These are phyloP conservation scores for Drosophila baimaii DNA, from an alignment of 1,140 invertebrate genomes.

Conservation along the genomic window DNA sequence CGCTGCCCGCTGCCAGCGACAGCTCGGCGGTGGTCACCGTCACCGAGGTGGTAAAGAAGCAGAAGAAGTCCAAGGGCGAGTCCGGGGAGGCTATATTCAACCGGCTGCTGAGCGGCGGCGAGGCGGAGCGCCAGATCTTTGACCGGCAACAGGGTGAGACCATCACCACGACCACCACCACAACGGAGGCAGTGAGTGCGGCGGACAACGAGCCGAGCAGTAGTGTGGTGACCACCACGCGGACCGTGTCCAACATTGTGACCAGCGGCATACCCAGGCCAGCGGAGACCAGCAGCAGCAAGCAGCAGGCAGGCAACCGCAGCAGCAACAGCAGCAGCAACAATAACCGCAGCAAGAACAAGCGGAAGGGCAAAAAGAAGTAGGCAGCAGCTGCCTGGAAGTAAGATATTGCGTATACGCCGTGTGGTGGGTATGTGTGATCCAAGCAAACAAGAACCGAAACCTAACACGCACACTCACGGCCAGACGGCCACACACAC, in stretches of 20 bases:
- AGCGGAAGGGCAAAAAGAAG: conserved; percentile 76
- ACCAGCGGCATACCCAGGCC: conserved; percentile 77
- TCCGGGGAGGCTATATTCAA: conserved; percentile 77
- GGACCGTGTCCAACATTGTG: conserved; percentile 77
- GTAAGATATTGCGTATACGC: conserved; percentile 60
- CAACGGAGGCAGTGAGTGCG: conserved; percentile 61
- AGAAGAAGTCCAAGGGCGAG: conserved; percentile 40
- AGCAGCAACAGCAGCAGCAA: conserved; percentile 19
- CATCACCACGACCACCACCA: conserved; percentile 78
- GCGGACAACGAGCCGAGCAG: conserved; percentile 60
- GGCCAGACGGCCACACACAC: conserved; percentile 36
- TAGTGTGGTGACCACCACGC: conserved; percentile 75
- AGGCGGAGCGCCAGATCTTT: conserved; percentile 67
- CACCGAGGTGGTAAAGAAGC: conserved; percentile 68
- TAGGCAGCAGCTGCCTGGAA: conserved; percentile 34
- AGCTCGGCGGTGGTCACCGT: conserved; percentile 63
- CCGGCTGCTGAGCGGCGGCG: conserved; percentile 65
- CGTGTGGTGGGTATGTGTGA: conserved; percentile 67
- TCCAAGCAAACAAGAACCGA: conserved; percentile 12
- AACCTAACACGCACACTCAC: conserved; percentile 24
- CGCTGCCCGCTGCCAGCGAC: conserved; percentile 56
- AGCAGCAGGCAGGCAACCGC: conserved; percentile 16
- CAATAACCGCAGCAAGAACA: conserved; percentile 70
- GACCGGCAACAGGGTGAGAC: conserved; percentile 77
- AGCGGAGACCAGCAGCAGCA: conserved; percentile 32